Conservation (phyloP, 2,888 invertebrate species). For the Flexamia atlantica region DNA sequence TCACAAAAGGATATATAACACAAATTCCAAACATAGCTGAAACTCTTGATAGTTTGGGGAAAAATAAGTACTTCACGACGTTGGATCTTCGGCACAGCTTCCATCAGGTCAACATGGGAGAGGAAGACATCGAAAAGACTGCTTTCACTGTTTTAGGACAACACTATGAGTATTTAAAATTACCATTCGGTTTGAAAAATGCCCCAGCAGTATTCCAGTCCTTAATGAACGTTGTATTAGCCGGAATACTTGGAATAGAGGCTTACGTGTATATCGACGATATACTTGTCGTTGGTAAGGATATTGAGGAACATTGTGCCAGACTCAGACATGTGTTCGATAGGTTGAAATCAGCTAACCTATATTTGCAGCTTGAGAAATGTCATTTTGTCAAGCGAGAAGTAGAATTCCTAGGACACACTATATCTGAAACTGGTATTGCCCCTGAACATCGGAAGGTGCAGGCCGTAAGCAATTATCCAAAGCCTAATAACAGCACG, state of each 20-base stretch:
- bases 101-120: slow-evolving; percentile 65
- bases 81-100: slow-evolving; percentile 66
- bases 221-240: not conserved
- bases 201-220: slow-evolving; percentile 18
- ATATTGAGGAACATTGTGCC: not conserved
- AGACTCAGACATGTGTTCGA: not conserved
- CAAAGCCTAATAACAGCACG: slow-evolving; percentile 60
- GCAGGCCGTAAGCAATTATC: slow-evolving; percentile 49
- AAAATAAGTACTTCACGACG: slow-evolving; percentile 64
- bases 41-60: slow-evolving; percentile 66
- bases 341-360: not conserved
- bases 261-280: slow-evolving; percentile 36
- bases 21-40: slow-evolving; percentile 65
- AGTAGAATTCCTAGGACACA: slow-evolving; percentile 63
- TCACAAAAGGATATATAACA: too few species aligned
- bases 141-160: slow-evolving; percentile 24
- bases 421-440: slow-evolving; percentile 60
- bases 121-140: slow-evolving; percentile 56
- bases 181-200: slow-evolving; percentile 18
- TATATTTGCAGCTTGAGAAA: slow-evolving; percentile 11
- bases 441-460: not conserved
- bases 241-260: slow-evolving; percentile 4
- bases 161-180: slow-evolving; percentile 30
- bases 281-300: not conserved
- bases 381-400: not conserved